These are phyloP conservation scores for Chrysopa pallens DNA, from an alignment of 1,140 invertebrate genomes.

Conservation along the genomic window DNA sequence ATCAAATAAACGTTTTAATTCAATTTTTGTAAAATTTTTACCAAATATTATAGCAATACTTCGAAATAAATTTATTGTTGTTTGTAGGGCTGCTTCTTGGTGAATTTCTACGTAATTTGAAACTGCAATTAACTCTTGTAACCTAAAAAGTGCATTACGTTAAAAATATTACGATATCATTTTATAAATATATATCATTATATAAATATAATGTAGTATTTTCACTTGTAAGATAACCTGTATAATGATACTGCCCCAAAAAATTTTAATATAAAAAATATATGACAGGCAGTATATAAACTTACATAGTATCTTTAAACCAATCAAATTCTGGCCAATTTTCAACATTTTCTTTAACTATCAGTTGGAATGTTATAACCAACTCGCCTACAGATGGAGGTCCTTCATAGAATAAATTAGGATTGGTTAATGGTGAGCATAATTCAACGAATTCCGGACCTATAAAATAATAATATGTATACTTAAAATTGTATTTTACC, in stretches of 20 bases:
- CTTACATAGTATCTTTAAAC: constrained; percentile 32
- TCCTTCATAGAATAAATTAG: constrained; percentile 28
- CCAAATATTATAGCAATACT: constrained; percentile 32
- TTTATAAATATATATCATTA: no score
- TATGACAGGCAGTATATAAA: no score
- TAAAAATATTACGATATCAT: no score
- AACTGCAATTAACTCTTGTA: constrained; percentile 23
- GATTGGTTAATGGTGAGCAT: constrained; percentile 28
- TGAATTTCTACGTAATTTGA: constrained; percentile 18
- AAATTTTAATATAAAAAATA: no score
- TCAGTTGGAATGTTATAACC: constrained; percentile 31
- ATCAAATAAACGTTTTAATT: constrained; percentile 31
- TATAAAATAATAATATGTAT: constrained; percentile 16
- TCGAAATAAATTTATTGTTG: constrained; percentile 25
- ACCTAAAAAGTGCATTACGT: no score
- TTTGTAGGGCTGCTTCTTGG: constrained; percentile 17
- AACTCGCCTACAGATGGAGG: constrained; percentile 26
- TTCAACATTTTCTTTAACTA: constrained; percentile 20
- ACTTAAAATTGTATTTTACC: not conserved
- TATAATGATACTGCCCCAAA: no score
- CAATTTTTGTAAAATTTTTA: constrained; percentile 19
- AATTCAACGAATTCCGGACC: constrained; percentile 25
- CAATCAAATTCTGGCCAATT: constrained; percentile 34
- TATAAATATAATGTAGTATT: no score
- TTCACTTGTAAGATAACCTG: no score